Percentiles rank a stretch among this genome's conserved stretches.
Evolutionary conservation across 2,113 vertebrate genomes (phyloP).

Genomic region (Podarcis cretensis): DNA sequence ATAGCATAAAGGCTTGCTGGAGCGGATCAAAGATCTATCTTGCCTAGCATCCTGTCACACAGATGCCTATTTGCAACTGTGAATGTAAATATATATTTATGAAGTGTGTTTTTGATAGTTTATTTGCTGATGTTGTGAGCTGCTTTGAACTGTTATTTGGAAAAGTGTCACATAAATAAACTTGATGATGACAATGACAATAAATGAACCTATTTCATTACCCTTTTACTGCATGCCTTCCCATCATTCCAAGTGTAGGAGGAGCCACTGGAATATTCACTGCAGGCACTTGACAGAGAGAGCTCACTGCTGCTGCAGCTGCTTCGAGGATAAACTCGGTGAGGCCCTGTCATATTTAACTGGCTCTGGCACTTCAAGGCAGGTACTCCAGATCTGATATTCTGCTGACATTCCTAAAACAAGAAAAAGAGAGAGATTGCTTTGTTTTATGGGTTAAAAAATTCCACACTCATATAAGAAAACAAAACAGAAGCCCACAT

Average conservation of each 20-base stretch:
- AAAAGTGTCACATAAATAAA: no score
- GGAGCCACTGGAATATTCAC: slow-evolving; percentile 92
- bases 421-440: slow-evolving; percentile 41
- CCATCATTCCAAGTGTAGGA: slow-evolving; percentile 90
- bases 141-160: no score
- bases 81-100: no score
- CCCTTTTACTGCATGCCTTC: slow-evolving; percentile 83
- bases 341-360: slow-evolving; percentile 74
- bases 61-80: no score
- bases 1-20: no score
- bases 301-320: slow-evolving; percentile 92
- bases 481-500: slow-evolving; percentile 1
- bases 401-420: slow-evolving; percentile 83
- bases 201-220: slow-evolving; percentile 62
- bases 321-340: slow-evolving; percentile 82
- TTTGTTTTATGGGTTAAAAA: slow-evolving; percentile 16
- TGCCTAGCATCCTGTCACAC: no score
- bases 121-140: no score
- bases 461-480: not conserved
- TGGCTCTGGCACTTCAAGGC: slow-evolving; percentile 83
- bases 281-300: slow-evolving; percentile 92
- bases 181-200: no score
- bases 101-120: no score
- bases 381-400: slow-evolving; percentile 77
- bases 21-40: no score